Base-by-base conservation (phyloP, 2,888 invertebrate genomes). In the Pheosia tremula region DNA sequence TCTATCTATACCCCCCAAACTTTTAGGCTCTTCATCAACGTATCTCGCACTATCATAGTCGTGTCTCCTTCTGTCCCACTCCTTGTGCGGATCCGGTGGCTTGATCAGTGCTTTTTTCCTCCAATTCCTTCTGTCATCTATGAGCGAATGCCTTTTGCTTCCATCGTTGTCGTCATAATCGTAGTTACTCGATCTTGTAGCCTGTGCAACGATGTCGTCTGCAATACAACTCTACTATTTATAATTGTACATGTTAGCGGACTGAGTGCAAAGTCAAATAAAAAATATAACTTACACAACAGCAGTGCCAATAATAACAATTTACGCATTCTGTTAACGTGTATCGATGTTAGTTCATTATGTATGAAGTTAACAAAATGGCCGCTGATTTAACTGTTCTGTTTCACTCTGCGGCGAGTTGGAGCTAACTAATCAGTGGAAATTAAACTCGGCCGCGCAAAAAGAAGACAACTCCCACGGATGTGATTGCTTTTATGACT, bases 81-180 rank as follows among this genome's bases (percentile, higher is more conserved):
- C 87, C 59, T 86, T 86, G 64, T 78, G 85, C 3, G 88, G 86
- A 5, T 91, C 89, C 9, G 68, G 57, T 4, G 86, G 72, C 66
- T 87, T 87, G 52, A 81, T 60, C 50, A 91, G 67, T 4, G 83
- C 80, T 67, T 90, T 91, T 67, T 90, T 90, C 65, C 91, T 86
- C 89, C 89, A 91, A 66, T 86, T 89, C 50, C 90, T 81, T 66
- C 91, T 80, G 49, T 92, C 91, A 4, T 90, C 89, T 57, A 85
- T 71, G 49, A 86, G 68, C 3, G 84, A 78, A 66, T 89, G 89
- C 60, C 87, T 83, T 71, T 87, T 90, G 57, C 72, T 85, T 43
- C 74, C 79, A 24, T 90, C 88, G 9, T 76, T 59, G 53, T 93
- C 91, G 3, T 90, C 90, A 63, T 92, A 91, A 66, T 93, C 92